Evolutionary conservation across 2,797 vertebrate species (phyloP), one percentile per base, ranked within the genome.

Genomic region (Sebastes cheni): DNA sequence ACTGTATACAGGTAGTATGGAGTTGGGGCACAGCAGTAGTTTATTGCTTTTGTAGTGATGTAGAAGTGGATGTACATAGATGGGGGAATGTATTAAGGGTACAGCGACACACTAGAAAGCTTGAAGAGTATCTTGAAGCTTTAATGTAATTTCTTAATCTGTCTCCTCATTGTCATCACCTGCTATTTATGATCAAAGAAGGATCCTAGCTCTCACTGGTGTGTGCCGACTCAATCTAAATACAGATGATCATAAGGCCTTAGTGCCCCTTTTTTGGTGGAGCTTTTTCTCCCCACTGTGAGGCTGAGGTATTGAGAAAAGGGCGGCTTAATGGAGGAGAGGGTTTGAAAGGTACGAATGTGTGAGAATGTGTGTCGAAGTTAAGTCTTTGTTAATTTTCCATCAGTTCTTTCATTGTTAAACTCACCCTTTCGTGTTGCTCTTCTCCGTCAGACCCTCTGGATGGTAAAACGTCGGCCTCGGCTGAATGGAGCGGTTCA

Each of bases 401-500:
- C 23, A 6, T 75, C 29, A 20, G 7, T 52, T 52, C 4, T 67
- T 64, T 42, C n/a, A n/a, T n/a, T 20, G 8, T 73, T 36, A 59
- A 61, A 72, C 70, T 78, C 12, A 16, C 32, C 29, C 11, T 4
- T 0, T 23, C 58, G 18, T 72, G 34, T 72, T 16, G 20, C 71
- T 72, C 39, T 68, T 82, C 61, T 82, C 62, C 11, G 30, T 62
- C 87, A 95, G 94, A 95, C 89, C 91, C 93, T 29, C 27, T 86
- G 77, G 93, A 93, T 23, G 58, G 82, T 6, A 94, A 83, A 79
- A 87, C 86, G 1, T 85, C 85, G 2, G 62, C 84, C 75, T 86
- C 94, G 2, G 92, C 91, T 4, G 96, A 96, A 67, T 92, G 96
- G 96, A 95, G 89, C 86, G 30, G 85, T 32, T 77, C 80, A 36